Evolutionary conservation across 2,113 vertebrate species (phyloP), one percentile per base, ranked within the genome.

Genomic region (Bufo gargarizans): DNA sequence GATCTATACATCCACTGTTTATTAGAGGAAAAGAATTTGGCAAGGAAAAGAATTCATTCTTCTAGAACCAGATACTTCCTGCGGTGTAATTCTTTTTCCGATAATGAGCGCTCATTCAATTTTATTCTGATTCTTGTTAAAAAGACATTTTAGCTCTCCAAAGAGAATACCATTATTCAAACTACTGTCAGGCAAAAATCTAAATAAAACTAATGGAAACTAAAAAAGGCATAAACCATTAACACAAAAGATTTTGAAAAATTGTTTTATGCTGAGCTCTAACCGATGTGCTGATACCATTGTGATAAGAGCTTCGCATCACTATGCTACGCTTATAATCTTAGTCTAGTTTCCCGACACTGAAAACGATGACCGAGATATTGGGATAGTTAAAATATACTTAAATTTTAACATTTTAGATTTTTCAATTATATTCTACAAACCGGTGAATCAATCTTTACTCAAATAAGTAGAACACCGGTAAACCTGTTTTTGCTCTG

Each of bases 21-120:
- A 89, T 85, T 67, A 89, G 91, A 92, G 90, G 83, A 91, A 89
- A 88, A 90, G 71, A 90, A 92, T 92, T 91, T 92, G 93, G 92
- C 91, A 91, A 88, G 89, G 82, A 90, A 91, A 79, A 22, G 81
- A 91, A 6, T 43, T 83, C 90, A 86, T 50, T 90, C 89, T 92
- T 90, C 50, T 88, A 89, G 89, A 69, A 85, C 85, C 0, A 91
- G 89, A 86, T 84, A 90, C 90, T 91, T 91, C 93, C 93, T 90
- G 84, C 74, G 90, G 80, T 91, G 90, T 56, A 90, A 90, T 89
- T 86, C 90, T 85, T 71, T n/a, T 14, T 55, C 63, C 69, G 12
- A 11, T 65, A 63, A 17, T 14, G 9, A 71, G 67, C 17, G 47
- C 6, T 22, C 11, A 17, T 58, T 58, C 22, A 19, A 6, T 43